Evolutionary conservation across 2,797 vertebrate genomes (phyloP).

Genomic region (Falco naumanni): DNA sequence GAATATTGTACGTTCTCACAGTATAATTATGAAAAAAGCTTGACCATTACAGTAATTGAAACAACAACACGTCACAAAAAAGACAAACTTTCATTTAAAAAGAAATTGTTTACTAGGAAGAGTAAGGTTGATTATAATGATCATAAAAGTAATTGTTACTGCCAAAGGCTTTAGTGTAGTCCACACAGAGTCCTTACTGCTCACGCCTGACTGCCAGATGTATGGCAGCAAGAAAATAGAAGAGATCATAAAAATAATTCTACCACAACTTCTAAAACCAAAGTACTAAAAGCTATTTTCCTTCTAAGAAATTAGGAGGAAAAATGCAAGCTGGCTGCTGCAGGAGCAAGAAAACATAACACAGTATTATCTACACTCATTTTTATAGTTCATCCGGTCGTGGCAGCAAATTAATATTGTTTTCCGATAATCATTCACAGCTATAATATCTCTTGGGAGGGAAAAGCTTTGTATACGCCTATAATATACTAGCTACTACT

Average conservation of each 20-base stretch:
- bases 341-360: constrained; percentile 19
- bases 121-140: not conserved
- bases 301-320: not conserved
- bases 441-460: constrained; percentile 5
- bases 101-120: not conserved
- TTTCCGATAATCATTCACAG: constrained; percentile 46
- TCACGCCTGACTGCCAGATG: not conserved
- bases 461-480: not conserved
- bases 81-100: not conserved
- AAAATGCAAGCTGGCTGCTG: constrained; percentile 20
- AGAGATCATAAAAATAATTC: not conserved
- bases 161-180: not conserved
- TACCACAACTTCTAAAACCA: not conserved
- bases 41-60: not conserved
- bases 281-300: not conserved
- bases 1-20: not conserved
- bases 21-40: not conserved
- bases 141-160: not conserved
- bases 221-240: not conserved
- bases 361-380: constrained; percentile 11
- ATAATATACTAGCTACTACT: constrained; percentile 23
- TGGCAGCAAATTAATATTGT: not conserved
- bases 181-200: not conserved
- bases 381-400: constrained; percentile 29
- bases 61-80: not conserved